phyloP scores from a whole-genome alignment of 2,113 vertebrate genomes.

The Rhegmatorhina hoffmannsi region DNA sequence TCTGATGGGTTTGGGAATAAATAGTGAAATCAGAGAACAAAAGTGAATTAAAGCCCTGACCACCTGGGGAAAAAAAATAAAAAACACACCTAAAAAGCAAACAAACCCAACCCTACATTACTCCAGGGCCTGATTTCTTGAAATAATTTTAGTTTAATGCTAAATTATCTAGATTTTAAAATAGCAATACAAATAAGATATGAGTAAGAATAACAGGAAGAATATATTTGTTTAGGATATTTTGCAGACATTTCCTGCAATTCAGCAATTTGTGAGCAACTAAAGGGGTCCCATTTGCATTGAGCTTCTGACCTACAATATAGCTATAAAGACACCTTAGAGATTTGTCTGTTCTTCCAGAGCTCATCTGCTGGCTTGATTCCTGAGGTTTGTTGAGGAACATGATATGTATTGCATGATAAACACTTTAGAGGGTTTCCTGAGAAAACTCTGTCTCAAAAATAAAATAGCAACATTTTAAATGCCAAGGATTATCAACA shows the following conservation, averaged over 20 bases:
- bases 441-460: constrained; percentile 20
- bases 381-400: constrained; percentile 56
- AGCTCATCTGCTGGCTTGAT: constrained; percentile 55
- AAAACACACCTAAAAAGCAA: not conserved
- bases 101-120: not conserved
- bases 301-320: constrained; percentile 62
- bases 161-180: not conserved
- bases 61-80: not conserved
- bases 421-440: constrained; percentile 13
- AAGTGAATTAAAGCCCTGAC: not conserved
- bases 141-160: not conserved
- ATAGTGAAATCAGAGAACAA: not conserved
- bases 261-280: constrained; percentile 59
- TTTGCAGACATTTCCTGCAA: constrained; percentile 43
- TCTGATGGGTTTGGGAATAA: not conserved
- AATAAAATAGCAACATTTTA: constrained; percentile 24
- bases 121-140: not conserved
- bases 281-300: constrained; percentile 41
- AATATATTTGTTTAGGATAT: constrained; percentile 29
- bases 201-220: not conserved
- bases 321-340: constrained; percentile 49
- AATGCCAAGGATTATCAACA: constrained; percentile 40
- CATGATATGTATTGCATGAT: constrained; percentile 34
- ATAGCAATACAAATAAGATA: not conserved
- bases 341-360: constrained; percentile 57